Conservation (phyloP, 2,888 invertebrate genomes). For the Metacarcinus magister region DNA sequence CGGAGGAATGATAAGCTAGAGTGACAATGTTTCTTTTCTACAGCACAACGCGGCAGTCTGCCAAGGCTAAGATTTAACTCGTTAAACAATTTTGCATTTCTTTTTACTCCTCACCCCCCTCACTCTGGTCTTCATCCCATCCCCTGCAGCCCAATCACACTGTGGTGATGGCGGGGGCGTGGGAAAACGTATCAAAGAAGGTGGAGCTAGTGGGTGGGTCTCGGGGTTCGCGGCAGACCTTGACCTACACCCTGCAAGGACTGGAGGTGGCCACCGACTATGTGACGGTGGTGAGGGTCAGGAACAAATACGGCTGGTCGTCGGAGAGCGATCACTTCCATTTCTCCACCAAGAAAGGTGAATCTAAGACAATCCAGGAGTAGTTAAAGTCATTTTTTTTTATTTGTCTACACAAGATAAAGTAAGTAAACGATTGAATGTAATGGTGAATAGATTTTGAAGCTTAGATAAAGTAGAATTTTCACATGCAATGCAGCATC, state of each 20-base stretch:
- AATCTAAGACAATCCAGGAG: neutral
- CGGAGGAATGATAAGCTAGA: no score
- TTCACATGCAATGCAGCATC: neutral
- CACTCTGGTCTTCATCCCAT: neutral
- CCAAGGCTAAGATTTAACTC: no score
- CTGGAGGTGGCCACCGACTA: conserved; percentile 81
- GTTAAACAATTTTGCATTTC: neutral
- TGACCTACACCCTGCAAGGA: conserved; percentile 71
- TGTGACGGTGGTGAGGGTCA: conserved; percentile 73
- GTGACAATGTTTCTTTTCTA: no score
- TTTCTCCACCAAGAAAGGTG: conserved; percentile 82
- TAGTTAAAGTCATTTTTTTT: neutral
- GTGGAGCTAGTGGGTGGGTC: conserved; percentile 19
- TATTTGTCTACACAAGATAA: neutral
- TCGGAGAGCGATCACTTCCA: conserved; percentile 71
- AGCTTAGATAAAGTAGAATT: neutral
- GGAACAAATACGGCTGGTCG: conserved; percentile 77
- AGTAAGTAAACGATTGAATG: neutral
- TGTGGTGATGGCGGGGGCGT: conserved; percentile 66
- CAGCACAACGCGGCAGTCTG: no score
- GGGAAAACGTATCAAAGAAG: conserved; percentile 52
- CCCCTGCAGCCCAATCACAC: conserved; percentile 42
- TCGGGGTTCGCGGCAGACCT: conserved; percentile 4
- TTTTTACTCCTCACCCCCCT: neutral
- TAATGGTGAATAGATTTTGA: neutral